Percentiles rank a stretch among this genome's conserved stretches.
phyloP scores from a whole-genome alignment of 2,888 invertebrate genomes.

The Andrena hattorfiana region DNA sequence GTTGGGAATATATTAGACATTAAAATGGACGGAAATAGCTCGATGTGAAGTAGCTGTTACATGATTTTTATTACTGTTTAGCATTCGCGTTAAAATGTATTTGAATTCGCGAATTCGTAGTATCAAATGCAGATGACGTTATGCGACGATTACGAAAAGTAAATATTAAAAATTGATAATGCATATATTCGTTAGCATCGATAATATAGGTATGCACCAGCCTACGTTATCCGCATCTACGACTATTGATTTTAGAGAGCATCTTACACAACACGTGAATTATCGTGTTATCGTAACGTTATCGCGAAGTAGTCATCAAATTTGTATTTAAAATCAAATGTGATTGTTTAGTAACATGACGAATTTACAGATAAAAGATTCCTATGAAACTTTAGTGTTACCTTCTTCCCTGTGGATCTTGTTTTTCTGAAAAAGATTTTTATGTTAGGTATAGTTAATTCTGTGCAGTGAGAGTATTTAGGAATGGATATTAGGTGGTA shows the following conservation, averaged over 20 bases:
- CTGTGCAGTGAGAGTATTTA: constrained; percentile 65
- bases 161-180: constrained; percentile 1
- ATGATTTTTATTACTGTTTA: neutral
- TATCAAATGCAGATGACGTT: neutral
- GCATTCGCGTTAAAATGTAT: constrained; percentile 7
- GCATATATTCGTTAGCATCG: constrained; percentile 40
- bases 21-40: constrained; percentile 2
- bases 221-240: constrained; percentile 75
- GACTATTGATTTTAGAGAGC: constrained; percentile 75
- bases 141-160: neutral
- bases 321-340: constrained; percentile 22
- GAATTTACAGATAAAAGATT: constrained; percentile 8
- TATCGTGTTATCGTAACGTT: constrained; percentile 43
- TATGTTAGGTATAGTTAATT: constrained; percentile 51
- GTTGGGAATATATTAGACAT: constrained; percentile 11
- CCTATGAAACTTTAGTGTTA: constrained; percentile 24
- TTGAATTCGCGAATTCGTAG: neutral
- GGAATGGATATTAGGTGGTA: constrained; percentile 79
- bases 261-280: constrained; percentile 55
- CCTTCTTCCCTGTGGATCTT: constrained; percentile 23
- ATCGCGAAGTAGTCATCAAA: constrained; percentile 33
- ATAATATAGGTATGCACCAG: constrained; percentile 59
- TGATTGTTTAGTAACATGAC: constrained; percentile 45
- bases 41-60: neutral
- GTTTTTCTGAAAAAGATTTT: constrained; percentile 40